These are phyloP conservation scores for Epinotia demarniana DNA, from an alignment of 2,888 invertebrate genomes.

Conservation along the genomic window DNA sequence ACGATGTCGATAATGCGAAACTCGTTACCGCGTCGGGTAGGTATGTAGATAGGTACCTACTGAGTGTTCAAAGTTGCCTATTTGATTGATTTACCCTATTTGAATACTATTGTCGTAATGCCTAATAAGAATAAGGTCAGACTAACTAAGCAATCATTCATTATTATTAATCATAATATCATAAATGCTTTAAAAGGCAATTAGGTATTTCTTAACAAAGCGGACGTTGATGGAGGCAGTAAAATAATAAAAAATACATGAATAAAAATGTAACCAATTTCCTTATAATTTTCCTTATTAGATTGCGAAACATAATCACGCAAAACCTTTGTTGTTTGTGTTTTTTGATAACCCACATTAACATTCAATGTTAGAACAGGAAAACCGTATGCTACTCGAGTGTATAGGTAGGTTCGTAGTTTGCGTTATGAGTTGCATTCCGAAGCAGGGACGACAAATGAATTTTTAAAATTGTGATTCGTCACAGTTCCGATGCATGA, in stretches of 20 bases:
- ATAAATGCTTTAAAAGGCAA: constrained; percentile 3
- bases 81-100: background rate
- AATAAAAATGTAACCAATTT: constrained; percentile 6
- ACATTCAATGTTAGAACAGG: constrained; percentile 34
- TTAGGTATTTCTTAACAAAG: constrained; percentile 5
- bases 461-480: constrained; percentile 8
- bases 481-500: constrained; percentile 20
- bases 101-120: background rate
- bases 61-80: background rate
- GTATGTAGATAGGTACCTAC: no score
- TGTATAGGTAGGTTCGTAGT: background rate
- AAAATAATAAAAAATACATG: background rate
- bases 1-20: no score
- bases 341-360: constrained; percentile 33
- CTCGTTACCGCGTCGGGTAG: background rate
- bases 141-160: background rate
- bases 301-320: constrained; percentile 18
- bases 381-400: constrained; percentile 32
- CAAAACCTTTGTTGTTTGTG: constrained; percentile 37
- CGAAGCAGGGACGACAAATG: constrained; percentile 12
- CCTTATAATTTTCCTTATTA: constrained; percentile 21
- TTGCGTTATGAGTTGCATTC: constrained; percentile 25
- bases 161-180: no score
- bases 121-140: background rate
- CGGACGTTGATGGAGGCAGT: constrained; percentile 7